phyloP scores from a whole-genome alignment of 2,113 vertebrate genomes.

The Hymenochirus boettgeri region DNA sequence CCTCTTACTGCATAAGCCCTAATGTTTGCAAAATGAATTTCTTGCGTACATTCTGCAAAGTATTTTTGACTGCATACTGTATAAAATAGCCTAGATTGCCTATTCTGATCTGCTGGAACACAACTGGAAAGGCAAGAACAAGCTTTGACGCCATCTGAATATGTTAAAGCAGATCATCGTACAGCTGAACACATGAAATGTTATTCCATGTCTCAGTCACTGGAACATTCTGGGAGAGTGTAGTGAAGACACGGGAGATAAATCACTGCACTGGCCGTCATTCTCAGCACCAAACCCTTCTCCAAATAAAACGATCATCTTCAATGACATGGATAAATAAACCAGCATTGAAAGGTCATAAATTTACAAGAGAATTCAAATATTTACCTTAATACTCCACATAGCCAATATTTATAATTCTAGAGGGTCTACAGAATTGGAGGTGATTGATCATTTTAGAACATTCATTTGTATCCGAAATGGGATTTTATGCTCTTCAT shows the following conservation, averaged over 20 bases:
- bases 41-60: background rate
- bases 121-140: conserved; percentile 38
- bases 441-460: too few relatives aligned
- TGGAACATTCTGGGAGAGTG: background rate
- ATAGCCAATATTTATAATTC: conserved; percentile 47
- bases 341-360: conserved; percentile 44
- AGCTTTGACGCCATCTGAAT: rapidly evolving
- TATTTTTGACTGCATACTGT: too few relatives aligned
- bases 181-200: conserved; percentile 20
- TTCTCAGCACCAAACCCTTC: conserved; percentile 45
- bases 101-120: background rate
- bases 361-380: conserved; percentile 45
- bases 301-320: conserved; percentile 49
- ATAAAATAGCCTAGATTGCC: too few relatives aligned
- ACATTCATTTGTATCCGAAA: too few relatives aligned
- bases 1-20: too few relatives aligned
- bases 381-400: conserved; percentile 53
- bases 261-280: conserved; percentile 48
- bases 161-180: conserved; percentile 27
- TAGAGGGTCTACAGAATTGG: too few relatives aligned
- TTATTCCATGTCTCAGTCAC: conserved; percentile 7
- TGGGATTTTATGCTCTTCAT: too few relatives aligned
- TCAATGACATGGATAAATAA: conserved; percentile 55
- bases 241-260: conserved; percentile 5
- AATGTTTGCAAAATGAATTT: too few relatives aligned